Conservation (phyloP, 2,888 invertebrate species). For the Leptarthrus brevirostris region DNA sequence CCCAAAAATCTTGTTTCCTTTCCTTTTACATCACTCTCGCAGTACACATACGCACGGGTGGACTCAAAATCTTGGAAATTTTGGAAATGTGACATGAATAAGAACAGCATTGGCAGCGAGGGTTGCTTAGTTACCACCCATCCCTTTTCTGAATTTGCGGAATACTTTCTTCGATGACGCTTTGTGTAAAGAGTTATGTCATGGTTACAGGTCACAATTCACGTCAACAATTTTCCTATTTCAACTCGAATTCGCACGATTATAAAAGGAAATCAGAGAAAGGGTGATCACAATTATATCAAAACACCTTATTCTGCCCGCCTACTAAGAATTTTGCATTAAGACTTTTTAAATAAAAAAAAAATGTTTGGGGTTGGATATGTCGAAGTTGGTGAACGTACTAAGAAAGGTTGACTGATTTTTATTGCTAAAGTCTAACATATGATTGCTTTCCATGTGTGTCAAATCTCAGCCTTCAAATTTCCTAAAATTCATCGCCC, state of each 20-base stretch:
- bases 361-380: slow-evolving; percentile 9
- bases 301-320: slow-evolving; percentile 25
- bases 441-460: slow-evolving; percentile 43
- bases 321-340: background rate
- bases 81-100: slow-evolving; percentile 46
- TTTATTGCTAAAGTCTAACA: slow-evolving; percentile 35
- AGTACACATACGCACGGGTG: slow-evolving; percentile 39
- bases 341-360: background rate
- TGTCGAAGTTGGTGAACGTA: background rate
- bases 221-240: slow-evolving; percentile 51
- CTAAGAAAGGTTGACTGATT: slow-evolving; percentile 16
- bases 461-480: slow-evolving; percentile 27
- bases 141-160: slow-evolving; percentile 12
- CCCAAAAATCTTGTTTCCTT: slow-evolving; percentile 31
- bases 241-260: slow-evolving; percentile 26
- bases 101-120: slow-evolving; percentile 18
- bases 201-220: slow-evolving; percentile 54
- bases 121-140: slow-evolving; percentile 48
- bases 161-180: slow-evolving; percentile 9
- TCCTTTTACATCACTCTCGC: background rate
- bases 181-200: slow-evolving; percentile 37
- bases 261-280: slow-evolving; percentile 23
- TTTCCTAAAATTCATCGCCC: slow-evolving; percentile 11
- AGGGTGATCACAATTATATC: slow-evolving; percentile 43
- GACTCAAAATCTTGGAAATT: slow-evolving; percentile 41